phyloP scores from a whole-genome alignment of 2,113 vertebrate genomes.

The Platichthys flesus region DNA sequence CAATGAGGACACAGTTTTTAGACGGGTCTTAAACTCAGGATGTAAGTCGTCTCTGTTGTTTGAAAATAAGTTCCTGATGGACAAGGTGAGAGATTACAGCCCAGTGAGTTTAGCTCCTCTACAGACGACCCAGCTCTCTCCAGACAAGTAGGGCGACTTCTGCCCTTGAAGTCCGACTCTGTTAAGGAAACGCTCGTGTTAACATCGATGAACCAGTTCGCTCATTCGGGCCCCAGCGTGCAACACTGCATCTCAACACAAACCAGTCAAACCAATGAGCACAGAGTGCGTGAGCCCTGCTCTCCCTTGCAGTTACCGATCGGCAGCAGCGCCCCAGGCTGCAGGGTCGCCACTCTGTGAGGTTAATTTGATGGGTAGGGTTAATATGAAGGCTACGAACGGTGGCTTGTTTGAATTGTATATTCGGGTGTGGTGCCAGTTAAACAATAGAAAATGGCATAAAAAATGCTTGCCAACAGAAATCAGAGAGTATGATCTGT shows the following conservation, averaged over 20 bases:
- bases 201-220: constrained; percentile 60
- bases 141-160: constrained; percentile 53
- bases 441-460: neutral
- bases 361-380: constrained; percentile 37
- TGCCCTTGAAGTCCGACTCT: constrained; percentile 46
- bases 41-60: constrained; percentile 18
- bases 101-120: constrained; percentile 13
- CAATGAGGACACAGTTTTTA: neutral
- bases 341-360: constrained; percentile 19
- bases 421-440: constrained; percentile 13
- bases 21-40: neutral
- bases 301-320: constrained; percentile 36
- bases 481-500: neutral
- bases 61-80: constrained; percentile 22
- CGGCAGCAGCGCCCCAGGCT: constrained; percentile 34
- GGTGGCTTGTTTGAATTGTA: neutral
- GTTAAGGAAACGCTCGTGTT: constrained; percentile 37
- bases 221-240: constrained; percentile 37
- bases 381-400: neutral
- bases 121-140: constrained; percentile 32
- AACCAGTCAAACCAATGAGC: constrained; percentile 69
- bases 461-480: neutral
- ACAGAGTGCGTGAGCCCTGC: constrained; percentile 34
- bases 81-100: constrained; percentile 9
- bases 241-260: constrained; percentile 22